Evolutionary conservation across 2,797 vertebrate genomes (phyloP).

Genomic region (Coreius guichenoti): DNA sequence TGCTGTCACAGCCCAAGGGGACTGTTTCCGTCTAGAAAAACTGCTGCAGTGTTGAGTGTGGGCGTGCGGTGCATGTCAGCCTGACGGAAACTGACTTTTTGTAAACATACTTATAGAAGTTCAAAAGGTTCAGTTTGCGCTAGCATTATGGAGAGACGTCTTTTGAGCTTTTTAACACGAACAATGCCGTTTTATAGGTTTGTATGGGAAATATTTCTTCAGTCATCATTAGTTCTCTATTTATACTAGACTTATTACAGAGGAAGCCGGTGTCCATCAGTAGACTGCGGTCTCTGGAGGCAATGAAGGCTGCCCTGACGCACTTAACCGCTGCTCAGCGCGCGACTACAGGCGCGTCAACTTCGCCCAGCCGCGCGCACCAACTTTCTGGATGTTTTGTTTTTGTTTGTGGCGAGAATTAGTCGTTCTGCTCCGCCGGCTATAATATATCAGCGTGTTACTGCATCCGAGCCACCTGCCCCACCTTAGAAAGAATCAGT

Average conservation of each 20-base stretch:
- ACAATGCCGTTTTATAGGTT: background rate
- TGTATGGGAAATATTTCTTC: background rate
- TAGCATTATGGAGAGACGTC: no score
- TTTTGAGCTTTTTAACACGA: background rate
- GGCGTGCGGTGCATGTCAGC: constrained; percentile 16
- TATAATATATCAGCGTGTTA: background rate
- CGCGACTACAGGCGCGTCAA: background rate
- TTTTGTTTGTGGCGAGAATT: constrained; percentile 15
- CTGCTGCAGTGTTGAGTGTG: constrained; percentile 33
- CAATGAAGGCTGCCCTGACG: constrained; percentile 14
- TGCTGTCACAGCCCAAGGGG: background rate
- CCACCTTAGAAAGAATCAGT: constrained; percentile 27
- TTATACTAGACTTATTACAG: background rate
- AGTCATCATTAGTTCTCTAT: background rate
- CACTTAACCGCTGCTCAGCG: background rate
- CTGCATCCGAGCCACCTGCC: constrained; percentile 5
- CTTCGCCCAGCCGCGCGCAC: background rate
- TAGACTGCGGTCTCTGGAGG: background rate
- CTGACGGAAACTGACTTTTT: constrained; percentile 10
- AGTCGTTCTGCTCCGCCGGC: background rate
- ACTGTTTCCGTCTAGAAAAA: background rate
- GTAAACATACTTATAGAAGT: constrained; percentile 18
- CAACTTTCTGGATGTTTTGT: constrained; percentile 38
- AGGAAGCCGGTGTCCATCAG: background rate
- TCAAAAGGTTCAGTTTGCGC: background rate